Conservation (phyloP, 2,888 invertebrate genomes). For the Mellilla xanthometata region DNA sequence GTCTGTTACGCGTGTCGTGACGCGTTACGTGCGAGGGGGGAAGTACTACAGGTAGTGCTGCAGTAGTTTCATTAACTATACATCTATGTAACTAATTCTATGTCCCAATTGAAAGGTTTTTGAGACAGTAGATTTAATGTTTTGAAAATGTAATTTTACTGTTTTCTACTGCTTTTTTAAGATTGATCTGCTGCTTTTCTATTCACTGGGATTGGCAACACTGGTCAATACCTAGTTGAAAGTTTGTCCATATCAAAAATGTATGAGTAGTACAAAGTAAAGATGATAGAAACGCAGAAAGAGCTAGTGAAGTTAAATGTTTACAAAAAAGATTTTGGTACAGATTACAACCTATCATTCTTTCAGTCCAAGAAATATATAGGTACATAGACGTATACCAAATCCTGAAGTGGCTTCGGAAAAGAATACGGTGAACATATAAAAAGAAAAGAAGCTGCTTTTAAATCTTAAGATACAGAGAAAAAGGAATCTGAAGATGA, state of each 20-base stretch:
- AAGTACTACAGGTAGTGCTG: too few species aligned
- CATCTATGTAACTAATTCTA: too few species aligned
- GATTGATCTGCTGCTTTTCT: too few species aligned
- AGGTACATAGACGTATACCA: background rate
- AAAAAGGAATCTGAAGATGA: background rate
- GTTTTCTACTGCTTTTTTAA: too few species aligned
- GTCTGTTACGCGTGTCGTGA: too few species aligned
- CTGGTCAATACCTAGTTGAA: background rate
- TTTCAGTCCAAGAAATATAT: background rate
- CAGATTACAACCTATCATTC: background rate
- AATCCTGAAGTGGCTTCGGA: background rate
- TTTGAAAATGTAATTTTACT: too few species aligned
- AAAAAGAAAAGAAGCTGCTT: background rate
- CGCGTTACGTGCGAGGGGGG: too few species aligned
- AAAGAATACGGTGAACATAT: background rate
- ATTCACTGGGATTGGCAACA: too few species aligned
- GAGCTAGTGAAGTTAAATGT: background rate
- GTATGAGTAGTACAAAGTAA: background rate
- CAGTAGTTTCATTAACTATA: too few species aligned
- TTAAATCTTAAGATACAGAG: background rate
- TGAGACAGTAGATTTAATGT: too few species aligned
- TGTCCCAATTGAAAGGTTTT: too few species aligned
- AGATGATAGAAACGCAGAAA: background rate
- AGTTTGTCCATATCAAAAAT: background rate
- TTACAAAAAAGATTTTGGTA: background rate